Percentiles rank a stretch among this genome's conserved stretches.
phyloP scores from a whole-genome alignment of 2,113 vertebrate genomes.

The Pithys albifrons region DNA sequence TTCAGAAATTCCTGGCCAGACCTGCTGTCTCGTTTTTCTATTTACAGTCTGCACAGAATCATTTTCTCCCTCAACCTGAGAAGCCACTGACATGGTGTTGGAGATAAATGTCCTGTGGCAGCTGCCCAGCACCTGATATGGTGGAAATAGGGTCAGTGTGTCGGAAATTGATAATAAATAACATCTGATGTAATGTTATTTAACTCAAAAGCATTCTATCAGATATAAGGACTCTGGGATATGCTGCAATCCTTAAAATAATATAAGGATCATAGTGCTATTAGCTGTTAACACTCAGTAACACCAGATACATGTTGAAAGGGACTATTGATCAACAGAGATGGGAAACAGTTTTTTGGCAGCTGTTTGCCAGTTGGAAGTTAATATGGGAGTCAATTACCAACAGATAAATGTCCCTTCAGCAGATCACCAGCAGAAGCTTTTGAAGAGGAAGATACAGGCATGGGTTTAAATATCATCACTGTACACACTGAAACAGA shows the following conservation, averaged over 20 bases:
- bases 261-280: neutral
- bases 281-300: neutral
- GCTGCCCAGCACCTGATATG: neutral
- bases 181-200: neutral
- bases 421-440: neutral
- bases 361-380: slow-evolving; percentile 18
- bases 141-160: neutral
- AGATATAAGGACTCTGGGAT: neutral
- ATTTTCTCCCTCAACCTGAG: neutral
- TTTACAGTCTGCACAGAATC: neutral
- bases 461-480: neutral
- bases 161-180: neutral
- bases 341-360: slow-evolving; percentile 5
- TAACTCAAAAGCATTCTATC: neutral
- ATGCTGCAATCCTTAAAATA: neutral
- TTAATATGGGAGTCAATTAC: neutral
- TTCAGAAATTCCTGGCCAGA: neutral
- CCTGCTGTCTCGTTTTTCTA: neutral
- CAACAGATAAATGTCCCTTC: neutral
- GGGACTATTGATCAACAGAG: neutral
- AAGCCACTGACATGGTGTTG: neutral
- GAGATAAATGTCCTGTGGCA: neutral
- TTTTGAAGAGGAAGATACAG: neutral
- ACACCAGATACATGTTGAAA: neutral
- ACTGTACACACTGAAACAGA: neutral